Evolutionary conservation across 2,888 invertebrate species (phyloP).

Genomic region (Melieria crassipennis): DNA sequence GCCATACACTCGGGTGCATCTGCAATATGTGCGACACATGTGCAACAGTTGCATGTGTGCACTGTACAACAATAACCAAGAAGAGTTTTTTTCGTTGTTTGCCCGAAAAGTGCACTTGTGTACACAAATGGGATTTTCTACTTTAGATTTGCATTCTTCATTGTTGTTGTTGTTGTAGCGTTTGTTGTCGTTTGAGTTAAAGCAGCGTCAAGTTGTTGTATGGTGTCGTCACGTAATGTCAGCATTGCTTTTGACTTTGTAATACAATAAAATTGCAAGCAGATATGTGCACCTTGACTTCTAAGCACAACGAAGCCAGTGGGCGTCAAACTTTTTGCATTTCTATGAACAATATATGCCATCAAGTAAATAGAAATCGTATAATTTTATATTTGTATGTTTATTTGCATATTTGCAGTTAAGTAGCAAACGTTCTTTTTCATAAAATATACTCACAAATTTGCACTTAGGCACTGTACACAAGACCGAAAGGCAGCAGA

Average conservation of each 20-base stretch:
- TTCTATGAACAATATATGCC: too few relatives aligned
- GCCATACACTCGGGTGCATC: neutral
- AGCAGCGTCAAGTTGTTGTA: neutral
- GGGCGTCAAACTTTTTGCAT: slow-evolving; percentile 23
- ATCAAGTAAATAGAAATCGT: too few relatives aligned
- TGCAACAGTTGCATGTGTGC: slow-evolving; percentile 28
- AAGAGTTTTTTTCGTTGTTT: neutral
- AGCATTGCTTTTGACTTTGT: slow-evolving; percentile 31
- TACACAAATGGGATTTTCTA: slow-evolving; percentile 21
- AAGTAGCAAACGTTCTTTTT: too few relatives aligned
- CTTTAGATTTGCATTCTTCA: neutral
- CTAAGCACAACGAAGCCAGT: neutral
- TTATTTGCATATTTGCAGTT: too few relatives aligned
- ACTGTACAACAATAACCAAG: neutral
- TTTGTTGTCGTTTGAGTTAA: too few relatives aligned
- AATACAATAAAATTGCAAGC: slow-evolving; percentile 30
- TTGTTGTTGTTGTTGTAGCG: too few relatives aligned
- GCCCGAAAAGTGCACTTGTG: slow-evolving; percentile 23
- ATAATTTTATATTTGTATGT: too few relatives aligned
- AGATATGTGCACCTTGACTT: slow-evolving; percentile 33
- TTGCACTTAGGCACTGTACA: too few relatives aligned
- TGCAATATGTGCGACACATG: slow-evolving; percentile 1
- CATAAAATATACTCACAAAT: too few relatives aligned
- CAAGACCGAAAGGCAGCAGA: too few relatives aligned
- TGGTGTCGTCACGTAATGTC: slow-evolving; percentile 22